Base-by-base conservation (phyloP, 2,888 invertebrate species). In the Rhingia rostrata region DNA sequence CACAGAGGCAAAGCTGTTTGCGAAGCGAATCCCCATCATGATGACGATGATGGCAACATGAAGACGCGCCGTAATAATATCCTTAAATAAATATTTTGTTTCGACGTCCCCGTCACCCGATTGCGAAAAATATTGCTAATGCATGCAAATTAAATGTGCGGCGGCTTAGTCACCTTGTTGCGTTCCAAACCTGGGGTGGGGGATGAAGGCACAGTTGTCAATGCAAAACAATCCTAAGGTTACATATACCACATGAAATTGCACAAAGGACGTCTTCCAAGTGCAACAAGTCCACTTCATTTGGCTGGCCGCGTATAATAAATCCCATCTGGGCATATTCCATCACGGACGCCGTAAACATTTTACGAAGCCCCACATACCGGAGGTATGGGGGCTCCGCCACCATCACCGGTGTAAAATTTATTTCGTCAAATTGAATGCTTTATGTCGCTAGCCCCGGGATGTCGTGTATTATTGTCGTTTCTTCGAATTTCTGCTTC, bases 71-170 rank as follows among this genome's bases (percentile, higher is more conserved):
- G 87, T 86, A 82, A 87, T 87, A 87, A 87, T 87, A 87, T 87
- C 78, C 85, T 86, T 88, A 87, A 88, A 89, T 88, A 89, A 89
- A 90, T 89, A 88, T 87, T 87, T 88, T 85, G 85, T 74, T 69
- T 85, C 81, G n/a, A n/a, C n/a, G 83, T 75, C 86, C 86, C 80
- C 49, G 10, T 86, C 70, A 74, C 82, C 47, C 56, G 58, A 64
- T 61, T 72, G 74, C 79, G 61, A 83, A 81, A 91, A 90, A 90
- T 88, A 91, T 90, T 88, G 89, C 89, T 87, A 88, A 88, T 88
- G 84, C 88, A 90, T 90, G 91, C 89, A 91, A 90, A 91, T 91
- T 88, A 88, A 89, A 88, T 89, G 88, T 77, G 64, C 32, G 54
- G 37, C 22, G 53, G 58, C 79, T 74, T 60, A 84, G 56, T 74